Conservation (phyloP, 2,888 invertebrate genomes). For the Tipula helvola region DNA sequence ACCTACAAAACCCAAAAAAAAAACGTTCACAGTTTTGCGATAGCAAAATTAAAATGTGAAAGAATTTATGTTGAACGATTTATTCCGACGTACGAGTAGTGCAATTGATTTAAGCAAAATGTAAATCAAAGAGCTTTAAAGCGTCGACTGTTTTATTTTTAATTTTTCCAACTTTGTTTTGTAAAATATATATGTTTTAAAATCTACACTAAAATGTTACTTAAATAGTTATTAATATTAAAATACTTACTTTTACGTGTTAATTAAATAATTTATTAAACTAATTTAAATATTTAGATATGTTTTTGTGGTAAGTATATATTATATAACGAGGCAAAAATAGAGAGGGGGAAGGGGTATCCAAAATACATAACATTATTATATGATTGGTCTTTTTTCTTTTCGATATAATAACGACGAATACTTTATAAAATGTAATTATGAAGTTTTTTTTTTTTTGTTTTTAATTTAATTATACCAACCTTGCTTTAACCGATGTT, state of each 20-base stretch:
- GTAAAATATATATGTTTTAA: neutral
- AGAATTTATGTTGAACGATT: neutral
- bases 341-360: neutral
- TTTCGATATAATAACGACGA: neutral
- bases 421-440: neutral
- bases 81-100: neutral
- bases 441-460: neutral
- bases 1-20: neutral
- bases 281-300: neutral
- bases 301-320: neutral
- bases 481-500: constrained; percentile 97
- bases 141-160: neutral
- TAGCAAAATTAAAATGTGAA: neutral
- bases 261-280: neutral
- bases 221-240: neutral
- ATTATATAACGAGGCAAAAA: neutral
- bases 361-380: neutral
- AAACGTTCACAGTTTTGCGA: neutral
- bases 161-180: neutral
- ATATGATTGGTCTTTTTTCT: neutral
- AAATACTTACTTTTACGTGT: neutral
- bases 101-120: neutral
- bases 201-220: neutral
- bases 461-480: constrained; percentile 45
- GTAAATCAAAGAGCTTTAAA: neutral